Conservation (phyloP, 1,140 invertebrate genomes). For the Pogonomyrmex barbatus region DNA sequence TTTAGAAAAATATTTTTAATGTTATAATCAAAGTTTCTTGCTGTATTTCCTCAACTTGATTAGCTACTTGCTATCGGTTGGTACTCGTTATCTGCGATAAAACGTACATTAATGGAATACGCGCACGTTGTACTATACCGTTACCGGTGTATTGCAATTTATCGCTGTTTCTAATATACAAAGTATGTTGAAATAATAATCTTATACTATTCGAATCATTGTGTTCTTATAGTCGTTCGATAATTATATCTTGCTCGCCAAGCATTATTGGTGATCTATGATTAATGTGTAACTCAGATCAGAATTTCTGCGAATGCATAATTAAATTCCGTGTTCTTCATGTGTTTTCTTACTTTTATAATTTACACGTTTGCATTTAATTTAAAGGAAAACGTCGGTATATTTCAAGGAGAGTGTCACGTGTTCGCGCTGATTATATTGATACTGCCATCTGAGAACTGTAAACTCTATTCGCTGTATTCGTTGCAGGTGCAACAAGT, state of each 20-base stretch:
- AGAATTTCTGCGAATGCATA: background rate
- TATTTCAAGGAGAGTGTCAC: constrained; percentile 15
- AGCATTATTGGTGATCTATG: constrained; percentile 15
- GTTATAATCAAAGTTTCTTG: background rate
- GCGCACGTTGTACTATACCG: background rate
- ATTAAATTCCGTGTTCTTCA: constrained; percentile 1
- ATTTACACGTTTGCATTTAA: background rate
- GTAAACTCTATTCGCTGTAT: constrained; percentile 29
- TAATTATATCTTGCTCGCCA: constrained; percentile 30
- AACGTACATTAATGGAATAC: background rate
- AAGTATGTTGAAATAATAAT: constrained; percentile 46
- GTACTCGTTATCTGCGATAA: constrained; percentile 39
- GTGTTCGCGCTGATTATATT: constrained; percentile 17
- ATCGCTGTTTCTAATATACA: constrained; percentile 17
- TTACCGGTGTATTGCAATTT: constrained; percentile 45
- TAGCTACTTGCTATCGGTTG: constrained; percentile 8
- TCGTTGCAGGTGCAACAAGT: background rate
- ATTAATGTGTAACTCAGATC: constrained; percentile 17
- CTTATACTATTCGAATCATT: background rate
- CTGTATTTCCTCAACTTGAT: background rate
- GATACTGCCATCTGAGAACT: constrained; percentile 67
- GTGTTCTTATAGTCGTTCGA: background rate
- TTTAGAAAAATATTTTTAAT: constrained; percentile 10
- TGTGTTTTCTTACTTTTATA: background rate
- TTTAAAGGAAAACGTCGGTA: background rate